Percentiles rank a stretch among this genome's conserved stretches.
Conservation (phyloP, 2,113 vertebrate genomes). For the Axis porcinus region DNA sequence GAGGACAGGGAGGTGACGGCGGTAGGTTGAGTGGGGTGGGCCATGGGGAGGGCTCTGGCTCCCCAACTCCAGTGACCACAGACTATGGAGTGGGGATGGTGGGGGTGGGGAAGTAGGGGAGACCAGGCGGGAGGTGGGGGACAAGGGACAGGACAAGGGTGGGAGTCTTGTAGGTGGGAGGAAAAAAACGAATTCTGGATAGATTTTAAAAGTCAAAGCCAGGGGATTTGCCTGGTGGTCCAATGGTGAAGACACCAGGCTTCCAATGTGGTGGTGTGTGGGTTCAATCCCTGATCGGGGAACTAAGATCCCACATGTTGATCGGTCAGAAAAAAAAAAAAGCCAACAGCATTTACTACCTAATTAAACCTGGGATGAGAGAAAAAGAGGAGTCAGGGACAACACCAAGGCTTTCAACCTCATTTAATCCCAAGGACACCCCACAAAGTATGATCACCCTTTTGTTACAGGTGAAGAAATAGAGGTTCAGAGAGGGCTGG, state of each 20-base stretch:
- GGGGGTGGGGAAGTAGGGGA: neutral
- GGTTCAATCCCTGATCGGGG: neutral
- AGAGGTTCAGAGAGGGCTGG: neutral
- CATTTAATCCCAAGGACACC: neutral
- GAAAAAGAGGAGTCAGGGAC: neutral
- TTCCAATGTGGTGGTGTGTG: neutral
- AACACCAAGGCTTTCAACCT: neutral
- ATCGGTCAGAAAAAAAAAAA: neutral
- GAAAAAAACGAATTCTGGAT: neutral
- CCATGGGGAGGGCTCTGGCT: neutral
- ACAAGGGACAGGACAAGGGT: neutral
- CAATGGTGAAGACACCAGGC: neutral
- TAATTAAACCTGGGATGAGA: neutral
- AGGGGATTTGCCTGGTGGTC: neutral
- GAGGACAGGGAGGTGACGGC: neutral
- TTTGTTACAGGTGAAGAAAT: neutral
- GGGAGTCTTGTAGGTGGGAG: too few species aligned
- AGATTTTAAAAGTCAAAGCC: neutral
- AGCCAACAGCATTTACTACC: neutral
- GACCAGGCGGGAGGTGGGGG: neutral
- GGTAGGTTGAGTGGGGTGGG: rapidly evolving
- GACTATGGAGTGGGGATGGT: neutral
- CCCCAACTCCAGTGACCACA: neutral
- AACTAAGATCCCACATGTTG: neutral
- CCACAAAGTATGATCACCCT: neutral